These are phyloP conservation scores for Cotesia chilonis DNA, from an alignment of 1,140 invertebrate species.

Conservation along the genomic window DNA sequence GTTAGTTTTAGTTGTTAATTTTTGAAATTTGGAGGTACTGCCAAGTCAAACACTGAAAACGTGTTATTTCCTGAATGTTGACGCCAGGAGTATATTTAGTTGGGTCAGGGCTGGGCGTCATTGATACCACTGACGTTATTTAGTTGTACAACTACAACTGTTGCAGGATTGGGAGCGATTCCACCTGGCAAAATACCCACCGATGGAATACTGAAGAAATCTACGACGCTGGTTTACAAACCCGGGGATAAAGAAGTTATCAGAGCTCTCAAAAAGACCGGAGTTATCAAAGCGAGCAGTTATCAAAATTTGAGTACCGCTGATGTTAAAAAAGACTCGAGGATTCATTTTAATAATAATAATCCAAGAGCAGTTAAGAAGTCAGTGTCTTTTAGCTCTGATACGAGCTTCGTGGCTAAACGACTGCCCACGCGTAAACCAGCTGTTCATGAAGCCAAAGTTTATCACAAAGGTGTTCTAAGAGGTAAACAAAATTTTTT, in stretches of 20 bases:
- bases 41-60: neutral
- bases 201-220: constrained; percentile 49
- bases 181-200: constrained; percentile 31
- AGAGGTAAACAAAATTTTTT: constrained; percentile 48
- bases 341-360: constrained; percentile 36
- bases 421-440: constrained; percentile 43
- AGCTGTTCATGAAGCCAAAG: constrained; percentile 59
- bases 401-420: constrained; percentile 57
- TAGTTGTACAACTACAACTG: neutral
- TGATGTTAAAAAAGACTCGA: constrained; percentile 39
- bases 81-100: constrained; percentile 26
- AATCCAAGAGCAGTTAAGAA: constrained; percentile 47
- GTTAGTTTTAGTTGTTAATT: no score
- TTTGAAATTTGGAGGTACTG: no score
- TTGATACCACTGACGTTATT: constrained; percentile 1
- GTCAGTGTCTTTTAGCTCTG: constrained; percentile 60
- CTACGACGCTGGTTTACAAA: constrained; percentile 46
- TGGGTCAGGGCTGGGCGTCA: constrained; percentile 9
- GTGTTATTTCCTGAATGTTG: constrained; percentile 8
- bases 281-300: constrained; percentile 34
- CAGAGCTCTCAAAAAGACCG: constrained; percentile 12
- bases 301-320: constrained; percentile 45
- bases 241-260: constrained; percentile 8
- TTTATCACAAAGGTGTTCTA: constrained; percentile 58
- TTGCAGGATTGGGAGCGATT: constrained; percentile 15